Percentiles rank a stretch among this genome's conserved stretches.
Conservation (phyloP, 2,797 vertebrate species). For the Trachurus trachurus region DNA sequence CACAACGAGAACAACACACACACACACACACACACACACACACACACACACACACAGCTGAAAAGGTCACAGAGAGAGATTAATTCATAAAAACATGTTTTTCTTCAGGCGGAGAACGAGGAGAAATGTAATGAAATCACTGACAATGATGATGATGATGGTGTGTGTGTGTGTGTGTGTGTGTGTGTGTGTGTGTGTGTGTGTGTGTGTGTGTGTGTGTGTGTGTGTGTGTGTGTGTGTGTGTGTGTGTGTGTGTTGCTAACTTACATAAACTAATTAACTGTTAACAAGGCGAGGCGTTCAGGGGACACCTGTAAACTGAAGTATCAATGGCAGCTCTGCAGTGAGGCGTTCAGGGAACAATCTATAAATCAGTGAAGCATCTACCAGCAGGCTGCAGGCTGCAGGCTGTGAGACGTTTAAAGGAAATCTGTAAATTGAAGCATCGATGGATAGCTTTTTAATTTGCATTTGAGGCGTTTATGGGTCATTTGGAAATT, state of each 20-base stretch:
- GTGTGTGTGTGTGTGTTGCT: no score
- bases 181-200: neutral
- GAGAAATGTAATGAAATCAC: slow-evolving; percentile 33
- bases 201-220: slow-evolving; percentile 17
- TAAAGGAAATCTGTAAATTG: no score
- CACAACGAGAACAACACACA: neutral
- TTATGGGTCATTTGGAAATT: no score
- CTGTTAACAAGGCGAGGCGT: no score
- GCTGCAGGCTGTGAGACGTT: no score
- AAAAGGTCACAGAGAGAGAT: slow-evolving; percentile 21
- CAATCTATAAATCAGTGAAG: no score
- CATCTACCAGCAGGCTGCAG: no score
- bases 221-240: neutral
- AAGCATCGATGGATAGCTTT: no score
- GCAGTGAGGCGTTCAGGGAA: no score
- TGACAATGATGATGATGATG: slow-evolving; percentile 7
- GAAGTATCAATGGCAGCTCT: no score
- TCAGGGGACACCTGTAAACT: no score
- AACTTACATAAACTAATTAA: slow-evolving; percentile 50
- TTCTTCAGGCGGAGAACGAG: slow-evolving; percentile 6
- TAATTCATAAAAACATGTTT: slow-evolving; percentile 21
- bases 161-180: slow-evolving; percentile 27
- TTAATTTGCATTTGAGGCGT: no score
- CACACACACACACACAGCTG: neutral
- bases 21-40: neutral